These are phyloP conservation scores for Porphyrio hochstetteri DNA, from an alignment of 2,113 vertebrate genomes.

Conservation along the genomic window DNA sequence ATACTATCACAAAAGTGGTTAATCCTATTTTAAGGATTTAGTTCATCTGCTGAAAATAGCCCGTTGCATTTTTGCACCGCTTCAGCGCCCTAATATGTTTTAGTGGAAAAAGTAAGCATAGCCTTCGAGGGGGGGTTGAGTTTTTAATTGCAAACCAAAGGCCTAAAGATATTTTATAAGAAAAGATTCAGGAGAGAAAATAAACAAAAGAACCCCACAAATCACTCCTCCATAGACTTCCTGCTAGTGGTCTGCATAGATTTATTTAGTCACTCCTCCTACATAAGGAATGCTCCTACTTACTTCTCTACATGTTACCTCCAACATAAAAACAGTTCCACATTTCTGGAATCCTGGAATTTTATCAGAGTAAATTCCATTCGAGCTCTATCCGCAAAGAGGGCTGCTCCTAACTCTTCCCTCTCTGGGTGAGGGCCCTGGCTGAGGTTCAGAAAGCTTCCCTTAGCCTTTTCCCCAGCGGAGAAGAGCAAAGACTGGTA, in stretches of 20 bases:
- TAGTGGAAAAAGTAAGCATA: constrained; percentile 24
- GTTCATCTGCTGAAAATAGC: constrained; percentile 46
- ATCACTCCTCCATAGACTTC: not conserved
- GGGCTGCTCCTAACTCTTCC: not conserved
- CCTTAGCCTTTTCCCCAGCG: not conserved
- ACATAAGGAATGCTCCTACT: not conserved
- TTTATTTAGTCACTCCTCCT: not conserved
- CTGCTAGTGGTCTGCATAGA: not conserved
- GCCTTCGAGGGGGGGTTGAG: constrained; percentile 19
- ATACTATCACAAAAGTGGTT: not conserved
- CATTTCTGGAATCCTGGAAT: not conserved
- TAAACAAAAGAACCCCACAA: not conserved
- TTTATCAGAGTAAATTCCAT: not conserved
- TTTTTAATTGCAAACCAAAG: constrained; percentile 69
- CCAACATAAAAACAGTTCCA: not conserved
- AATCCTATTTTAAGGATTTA: constrained; percentile 43
- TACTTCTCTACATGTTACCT: not conserved
- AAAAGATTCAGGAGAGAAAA: not conserved
- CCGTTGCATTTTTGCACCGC: not conserved
- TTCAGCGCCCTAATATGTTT: constrained; percentile 41
- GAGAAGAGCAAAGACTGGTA: not conserved
- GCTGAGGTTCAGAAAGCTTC: not conserved
- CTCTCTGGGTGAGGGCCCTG: not conserved
- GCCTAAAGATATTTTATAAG: constrained; percentile 38
- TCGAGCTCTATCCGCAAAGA: not conserved